phyloP scores from a whole-genome alignment of 64 coral and sea anemone genomes.

The Hydrozoanthus tunicans region DNA sequence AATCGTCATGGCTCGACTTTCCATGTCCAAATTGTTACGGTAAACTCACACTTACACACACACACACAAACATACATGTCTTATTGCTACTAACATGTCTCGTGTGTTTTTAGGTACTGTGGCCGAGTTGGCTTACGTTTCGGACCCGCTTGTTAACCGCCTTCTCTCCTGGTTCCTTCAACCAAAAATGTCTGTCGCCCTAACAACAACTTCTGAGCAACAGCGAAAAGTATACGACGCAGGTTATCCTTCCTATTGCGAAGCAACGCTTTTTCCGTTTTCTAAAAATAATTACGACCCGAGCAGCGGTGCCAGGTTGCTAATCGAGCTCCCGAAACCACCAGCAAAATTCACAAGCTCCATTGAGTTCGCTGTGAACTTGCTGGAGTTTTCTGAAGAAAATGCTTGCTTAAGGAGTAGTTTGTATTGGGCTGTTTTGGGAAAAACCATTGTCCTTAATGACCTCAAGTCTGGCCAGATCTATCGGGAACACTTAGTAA shows the following conservation, averaged over 20 bases:
- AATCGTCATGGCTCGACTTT: too few relatives aligned
- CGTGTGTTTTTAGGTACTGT: constrained; percentile 63
- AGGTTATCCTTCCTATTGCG: constrained; percentile 75
- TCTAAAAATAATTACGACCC: constrained; percentile 67
- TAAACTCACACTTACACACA: too few relatives aligned
- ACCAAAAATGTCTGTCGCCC: constrained; percentile 72
- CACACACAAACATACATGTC: too few relatives aligned
- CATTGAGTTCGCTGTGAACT: constrained; percentile 85
- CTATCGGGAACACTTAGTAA: constrained; percentile 76
- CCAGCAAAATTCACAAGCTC: constrained; percentile 64
- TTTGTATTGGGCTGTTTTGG: constrained; percentile 75
- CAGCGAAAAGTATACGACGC: constrained; percentile 82
- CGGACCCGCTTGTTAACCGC: constrained; percentile 71
- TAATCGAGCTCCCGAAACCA: constrained; percentile 69
- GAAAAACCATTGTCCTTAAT: constrained; percentile 77
- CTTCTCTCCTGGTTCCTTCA: constrained; percentile 86
- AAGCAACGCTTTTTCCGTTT: constrained; percentile 70
- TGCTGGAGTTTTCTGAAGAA: constrained; percentile 72
- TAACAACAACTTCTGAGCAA: constrained; percentile 75
- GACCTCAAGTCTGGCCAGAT: constrained; percentile 80
- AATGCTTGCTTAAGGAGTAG: constrained; percentile 71
- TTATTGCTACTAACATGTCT: neutral
- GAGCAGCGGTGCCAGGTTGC: constrained; percentile 61
- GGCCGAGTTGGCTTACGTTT: constrained; percentile 80
- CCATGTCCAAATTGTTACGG: too few relatives aligned